Evolutionary conservation across 2,888 invertebrate species (phyloP).

Genomic region (Eupelmus urozonus): DNA sequence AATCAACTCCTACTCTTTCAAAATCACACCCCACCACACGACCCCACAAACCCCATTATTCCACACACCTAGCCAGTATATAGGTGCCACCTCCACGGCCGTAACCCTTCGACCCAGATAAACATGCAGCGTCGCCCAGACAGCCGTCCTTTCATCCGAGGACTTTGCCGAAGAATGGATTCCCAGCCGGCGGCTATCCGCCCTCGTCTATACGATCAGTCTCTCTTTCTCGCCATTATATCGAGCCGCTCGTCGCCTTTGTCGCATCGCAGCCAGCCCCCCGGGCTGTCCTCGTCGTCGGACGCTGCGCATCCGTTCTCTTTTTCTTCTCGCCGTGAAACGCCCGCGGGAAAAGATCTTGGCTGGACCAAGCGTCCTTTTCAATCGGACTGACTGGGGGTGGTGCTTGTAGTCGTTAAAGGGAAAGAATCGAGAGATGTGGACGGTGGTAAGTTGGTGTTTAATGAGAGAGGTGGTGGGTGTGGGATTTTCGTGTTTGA

Average conservation of each 20-base stretch:
- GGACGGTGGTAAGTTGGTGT: neutral
- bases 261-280: conserved; percentile 24
- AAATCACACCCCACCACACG: conserved; percentile 1
- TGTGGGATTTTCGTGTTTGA: too few relatives aligned
- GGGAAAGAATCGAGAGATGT: conserved; percentile 44
- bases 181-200: neutral
- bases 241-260: conserved; percentile 57
- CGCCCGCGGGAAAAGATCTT: conserved; percentile 22
- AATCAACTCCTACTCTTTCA: too few relatives aligned
- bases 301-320: neutral
- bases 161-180: conserved; percentile 46
- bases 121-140: neutral
- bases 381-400: conserved; percentile 17
- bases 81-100: too few relatives aligned
- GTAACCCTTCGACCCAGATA: conserved; percentile 25
- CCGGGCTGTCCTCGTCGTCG: neutral
- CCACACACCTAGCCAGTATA: neutral
- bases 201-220: neutral
- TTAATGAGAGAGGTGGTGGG: too few relatives aligned
- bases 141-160: neutral
- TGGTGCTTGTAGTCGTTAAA: conserved; percentile 20
- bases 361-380: conserved; percentile 6
- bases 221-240: conserved; percentile 61
- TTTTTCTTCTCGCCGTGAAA: neutral
- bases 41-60: neutral